These are phyloP conservation scores for Hydrotaea cyrtoneurina DNA, from an alignment of 2,888 invertebrate genomes.

Conservation along the genomic window DNA sequence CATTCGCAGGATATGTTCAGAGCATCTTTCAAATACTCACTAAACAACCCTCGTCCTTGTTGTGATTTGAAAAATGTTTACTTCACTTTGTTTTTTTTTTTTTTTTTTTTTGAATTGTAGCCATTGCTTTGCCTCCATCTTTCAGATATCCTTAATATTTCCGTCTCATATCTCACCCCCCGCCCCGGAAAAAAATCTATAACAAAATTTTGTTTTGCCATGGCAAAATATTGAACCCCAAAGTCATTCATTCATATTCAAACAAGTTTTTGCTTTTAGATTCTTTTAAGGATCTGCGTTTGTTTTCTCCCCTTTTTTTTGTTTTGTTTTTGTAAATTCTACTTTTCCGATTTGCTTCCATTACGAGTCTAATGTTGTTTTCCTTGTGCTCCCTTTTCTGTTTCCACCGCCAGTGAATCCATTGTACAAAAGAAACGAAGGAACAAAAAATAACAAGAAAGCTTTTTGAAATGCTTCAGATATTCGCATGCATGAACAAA, in stretches of 20 bases:
- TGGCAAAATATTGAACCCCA: not conserved
- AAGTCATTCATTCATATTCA: constrained; percentile 46
- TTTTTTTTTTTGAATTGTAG: not conserved
- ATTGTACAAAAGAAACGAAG: constrained; percentile 41
- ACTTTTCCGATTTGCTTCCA: constrained; percentile 63
- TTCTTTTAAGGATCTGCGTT: not conserved
- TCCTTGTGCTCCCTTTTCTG: constrained; percentile 14
- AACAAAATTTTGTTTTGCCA: not conserved
- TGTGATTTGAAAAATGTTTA: too few species aligned
- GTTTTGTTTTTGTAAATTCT: constrained; percentile 40
- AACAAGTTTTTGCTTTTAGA: constrained; percentile 37
- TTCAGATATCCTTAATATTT: not conserved
- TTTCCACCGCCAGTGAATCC: constrained; percentile 56
- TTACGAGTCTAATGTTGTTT: constrained; percentile 52
- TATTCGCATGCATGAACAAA: constrained; percentile 65
- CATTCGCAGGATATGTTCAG: too few species aligned
- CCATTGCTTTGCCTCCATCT: not conserved
- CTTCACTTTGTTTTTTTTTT: too few species aligned
- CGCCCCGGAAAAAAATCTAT: not conserved
- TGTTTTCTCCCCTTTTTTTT: constrained; percentile 28
- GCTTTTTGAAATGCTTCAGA: constrained; percentile 65
- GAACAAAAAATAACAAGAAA: constrained; percentile 12
- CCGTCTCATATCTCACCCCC: not conserved
- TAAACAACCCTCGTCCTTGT: too few species aligned
- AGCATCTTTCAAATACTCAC: too few species aligned